These are phyloP conservation scores for Pristionchus pacificus DNA, from an alignment of 1,140 invertebrate species.

Conservation along the genomic window DNA sequence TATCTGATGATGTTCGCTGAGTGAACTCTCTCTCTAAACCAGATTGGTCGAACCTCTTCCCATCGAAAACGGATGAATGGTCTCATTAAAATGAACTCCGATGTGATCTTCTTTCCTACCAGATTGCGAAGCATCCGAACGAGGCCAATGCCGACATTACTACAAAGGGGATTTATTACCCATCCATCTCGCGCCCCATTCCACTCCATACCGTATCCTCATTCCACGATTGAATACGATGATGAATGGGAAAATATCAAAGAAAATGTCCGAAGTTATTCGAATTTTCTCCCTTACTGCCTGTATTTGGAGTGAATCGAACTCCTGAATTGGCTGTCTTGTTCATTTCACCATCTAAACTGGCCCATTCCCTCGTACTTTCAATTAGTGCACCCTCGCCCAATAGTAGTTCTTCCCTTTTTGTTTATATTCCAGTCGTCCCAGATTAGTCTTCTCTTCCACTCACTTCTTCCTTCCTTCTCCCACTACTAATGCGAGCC, in stretches of 20 bases:
- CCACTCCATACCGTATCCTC: conserved; percentile 72
- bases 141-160: conserved; percentile 58
- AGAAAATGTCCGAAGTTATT: conserved; percentile 66
- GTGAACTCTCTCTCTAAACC: no score
- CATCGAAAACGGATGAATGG: conserved; percentile 89
- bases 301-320: background rate
- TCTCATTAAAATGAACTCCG: conserved; percentile 81
- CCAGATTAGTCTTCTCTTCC: no score
- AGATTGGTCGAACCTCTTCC: no score
- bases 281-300: conserved; percentile 30
- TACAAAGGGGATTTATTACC: conserved; percentile 15
- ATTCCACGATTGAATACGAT: conserved; percentile 91
- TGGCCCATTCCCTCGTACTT: no score
- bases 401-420: no score
- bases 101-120: conserved; percentile 67
- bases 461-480: no score
- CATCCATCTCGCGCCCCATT: conserved; percentile 62
- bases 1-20: conserved; percentile 63
- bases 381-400: no score
- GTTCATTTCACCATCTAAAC: background rate
- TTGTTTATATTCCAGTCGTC: no score
- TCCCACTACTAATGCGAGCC: no score
- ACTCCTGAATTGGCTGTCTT: background rate
- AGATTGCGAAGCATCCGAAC: conserved; percentile 58
- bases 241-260: conserved; percentile 95